These are phyloP conservation scores for Fregetta grallaria DNA, from an alignment of 2,113 vertebrate genomes.

Conservation along the genomic window DNA sequence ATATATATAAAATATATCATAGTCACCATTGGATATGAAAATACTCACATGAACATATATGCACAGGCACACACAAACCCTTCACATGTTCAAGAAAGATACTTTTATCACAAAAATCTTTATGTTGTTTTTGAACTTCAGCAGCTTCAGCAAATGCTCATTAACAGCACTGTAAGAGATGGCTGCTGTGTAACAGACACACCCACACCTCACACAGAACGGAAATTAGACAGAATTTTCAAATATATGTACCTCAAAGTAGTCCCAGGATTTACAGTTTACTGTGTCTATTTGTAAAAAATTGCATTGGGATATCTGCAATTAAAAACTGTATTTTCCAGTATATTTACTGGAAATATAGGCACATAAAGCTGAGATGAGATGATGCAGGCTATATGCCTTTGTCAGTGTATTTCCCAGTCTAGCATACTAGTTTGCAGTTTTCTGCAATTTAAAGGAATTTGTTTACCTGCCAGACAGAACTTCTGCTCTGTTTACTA, in stretches of 20 bases:
- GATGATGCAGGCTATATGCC: background rate
- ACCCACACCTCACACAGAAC: background rate
- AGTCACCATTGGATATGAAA: background rate
- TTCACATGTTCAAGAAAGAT: background rate
- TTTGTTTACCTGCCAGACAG: background rate
- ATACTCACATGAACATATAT: background rate
- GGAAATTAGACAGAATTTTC: background rate
- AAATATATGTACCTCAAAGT: background rate
- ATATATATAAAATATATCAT: background rate
- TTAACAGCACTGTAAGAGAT: background rate
- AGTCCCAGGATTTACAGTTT: background rate
- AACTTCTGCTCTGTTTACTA: background rate
- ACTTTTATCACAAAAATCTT: background rate
- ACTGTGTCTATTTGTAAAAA: background rate
- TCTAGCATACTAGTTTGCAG: background rate
- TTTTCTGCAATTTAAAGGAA: background rate
- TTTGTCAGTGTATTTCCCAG: background rate
- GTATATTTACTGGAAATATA: background rate
- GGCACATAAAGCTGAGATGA: background rate
- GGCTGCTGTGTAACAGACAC: background rate
- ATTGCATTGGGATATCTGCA: background rate
- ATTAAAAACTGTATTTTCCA: background rate
- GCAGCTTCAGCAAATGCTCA: background rate
- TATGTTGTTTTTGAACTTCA: background rate
- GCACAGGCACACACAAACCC: background rate